Conservation (phyloP, 2,113 vertebrate species). For the Lepus americanus region DNA sequence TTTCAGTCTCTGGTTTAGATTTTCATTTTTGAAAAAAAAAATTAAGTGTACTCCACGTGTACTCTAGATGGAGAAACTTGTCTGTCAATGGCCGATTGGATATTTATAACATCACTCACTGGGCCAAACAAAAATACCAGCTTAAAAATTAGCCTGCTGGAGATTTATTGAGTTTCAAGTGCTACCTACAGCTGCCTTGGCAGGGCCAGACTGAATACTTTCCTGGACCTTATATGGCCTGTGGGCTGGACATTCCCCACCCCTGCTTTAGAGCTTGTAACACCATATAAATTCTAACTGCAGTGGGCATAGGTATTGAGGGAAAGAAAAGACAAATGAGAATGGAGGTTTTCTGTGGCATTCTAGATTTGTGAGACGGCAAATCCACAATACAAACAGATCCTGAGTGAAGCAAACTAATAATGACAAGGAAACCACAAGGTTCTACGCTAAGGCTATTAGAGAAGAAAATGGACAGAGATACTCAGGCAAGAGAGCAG, state of each 20-base stretch:
- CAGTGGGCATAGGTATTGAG: neutral
- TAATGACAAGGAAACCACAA: constrained; percentile 11
- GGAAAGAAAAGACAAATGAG: neutral
- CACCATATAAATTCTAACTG: neutral
- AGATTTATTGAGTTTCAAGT: too few relatives aligned
- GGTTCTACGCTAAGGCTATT: neutral
- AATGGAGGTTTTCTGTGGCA: constrained; percentile 23
- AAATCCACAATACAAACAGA: constrained; percentile 3
- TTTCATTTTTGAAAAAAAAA: neutral
- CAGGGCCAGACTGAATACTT: too few relatives aligned
- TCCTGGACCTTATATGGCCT: too few relatives aligned
- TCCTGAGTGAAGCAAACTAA: neutral
- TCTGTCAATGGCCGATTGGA: too few relatives aligned
- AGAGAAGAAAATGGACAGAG: constrained; percentile 11
- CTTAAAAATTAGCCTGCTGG: too few relatives aligned
- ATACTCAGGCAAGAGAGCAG: neutral
- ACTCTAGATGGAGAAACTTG: neutral
- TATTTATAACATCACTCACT: too few relatives aligned
- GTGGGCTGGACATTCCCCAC: too few relatives aligned
- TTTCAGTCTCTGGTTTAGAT: constrained; percentile 17
- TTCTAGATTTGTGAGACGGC: neutral
- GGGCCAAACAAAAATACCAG: too few relatives aligned
- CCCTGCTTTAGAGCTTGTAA: neutral
- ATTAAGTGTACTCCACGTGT: neutral
- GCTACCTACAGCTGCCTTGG: too few relatives aligned